Percentiles rank a stretch among this genome's conserved stretches.
These are phyloP conservation scores for Synanceia verrucosa DNA, from an alignment of 2,797 vertebrate genomes.

Conservation along the genomic window DNA sequence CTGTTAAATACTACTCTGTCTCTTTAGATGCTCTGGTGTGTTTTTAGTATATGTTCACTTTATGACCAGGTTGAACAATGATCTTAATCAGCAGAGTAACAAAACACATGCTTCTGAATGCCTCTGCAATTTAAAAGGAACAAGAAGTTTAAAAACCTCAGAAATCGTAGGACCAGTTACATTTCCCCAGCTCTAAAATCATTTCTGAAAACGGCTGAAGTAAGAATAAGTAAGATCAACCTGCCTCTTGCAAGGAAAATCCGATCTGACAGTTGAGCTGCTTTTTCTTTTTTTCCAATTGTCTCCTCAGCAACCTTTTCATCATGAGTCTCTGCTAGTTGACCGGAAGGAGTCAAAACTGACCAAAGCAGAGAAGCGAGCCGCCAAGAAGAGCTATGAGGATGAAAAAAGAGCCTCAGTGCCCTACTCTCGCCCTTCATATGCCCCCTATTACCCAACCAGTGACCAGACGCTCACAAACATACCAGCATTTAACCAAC, in stretches of 20 bases:
- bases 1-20: not conserved
- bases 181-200: not conserved
- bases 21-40: not conserved
- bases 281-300: not conserved
- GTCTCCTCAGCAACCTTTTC: conserved; percentile 90
- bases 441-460: conserved; percentile 96
- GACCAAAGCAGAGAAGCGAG: conserved; percentile 98
- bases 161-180: not conserved
- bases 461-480: conserved; percentile 91
- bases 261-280: not conserved
- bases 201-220: not conserved
- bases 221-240: not conserved
- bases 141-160: not conserved
- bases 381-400: conserved; percentile 98
- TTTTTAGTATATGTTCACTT: not conserved
- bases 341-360: conserved; percentile 98
- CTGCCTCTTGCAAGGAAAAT: not conserved
- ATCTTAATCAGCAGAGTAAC: not conserved
- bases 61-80: not conserved
- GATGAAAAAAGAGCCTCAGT: conserved; percentile 98
- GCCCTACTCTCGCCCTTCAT: conserved; percentile 95
- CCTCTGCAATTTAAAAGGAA: not conserved
- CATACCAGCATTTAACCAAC: conserved; percentile 95
- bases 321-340: conserved; percentile 96
- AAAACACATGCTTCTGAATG: not conserved